These are phyloP conservation scores for Chrosomus eos DNA, from an alignment of 2,797 vertebrate genomes.

Conservation along the genomic window DNA sequence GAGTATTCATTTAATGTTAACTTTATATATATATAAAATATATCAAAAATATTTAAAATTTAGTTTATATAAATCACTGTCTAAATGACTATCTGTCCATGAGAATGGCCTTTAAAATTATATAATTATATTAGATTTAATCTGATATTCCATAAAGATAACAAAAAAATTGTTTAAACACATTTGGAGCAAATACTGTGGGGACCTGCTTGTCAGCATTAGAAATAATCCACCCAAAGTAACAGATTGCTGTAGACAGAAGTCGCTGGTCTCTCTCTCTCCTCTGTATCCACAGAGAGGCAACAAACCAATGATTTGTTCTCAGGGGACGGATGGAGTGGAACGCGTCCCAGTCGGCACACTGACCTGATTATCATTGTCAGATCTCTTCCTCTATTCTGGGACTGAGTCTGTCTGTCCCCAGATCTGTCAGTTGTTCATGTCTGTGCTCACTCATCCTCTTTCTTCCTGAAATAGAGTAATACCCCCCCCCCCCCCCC, in stretches of 20 bases:
- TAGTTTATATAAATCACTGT: neutral
- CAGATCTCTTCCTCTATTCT: constrained; percentile 47
- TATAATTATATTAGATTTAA: neutral
- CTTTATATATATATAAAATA: too few species aligned
- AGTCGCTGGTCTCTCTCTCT: constrained; percentile 20
- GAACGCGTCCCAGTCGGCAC: constrained; percentile 28
- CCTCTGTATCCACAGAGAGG: constrained; percentile 16
- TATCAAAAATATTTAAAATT: neutral
- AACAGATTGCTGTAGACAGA: constrained; percentile 35
- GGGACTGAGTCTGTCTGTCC: constrained; percentile 30
- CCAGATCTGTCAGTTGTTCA: constrained; percentile 39
- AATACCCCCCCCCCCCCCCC: neutral
- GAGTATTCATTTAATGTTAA: neutral
- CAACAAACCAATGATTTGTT: constrained; percentile 51
- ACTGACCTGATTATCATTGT: constrained; percentile 58
- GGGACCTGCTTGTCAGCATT: constrained; percentile 24
- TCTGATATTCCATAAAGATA: neutral
- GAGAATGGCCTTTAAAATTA: neutral
- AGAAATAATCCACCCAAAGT: constrained; percentile 1
- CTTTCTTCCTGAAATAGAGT: constrained; percentile 3
- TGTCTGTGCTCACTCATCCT: constrained; percentile 12
- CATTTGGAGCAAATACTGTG: constrained; percentile 1
- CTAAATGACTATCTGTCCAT: neutral
- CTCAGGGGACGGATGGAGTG: constrained; percentile 48
- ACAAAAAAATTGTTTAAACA: neutral